phyloP scores from a whole-genome alignment of 2,888 invertebrate species.

The Tyria jacobaeae region DNA sequence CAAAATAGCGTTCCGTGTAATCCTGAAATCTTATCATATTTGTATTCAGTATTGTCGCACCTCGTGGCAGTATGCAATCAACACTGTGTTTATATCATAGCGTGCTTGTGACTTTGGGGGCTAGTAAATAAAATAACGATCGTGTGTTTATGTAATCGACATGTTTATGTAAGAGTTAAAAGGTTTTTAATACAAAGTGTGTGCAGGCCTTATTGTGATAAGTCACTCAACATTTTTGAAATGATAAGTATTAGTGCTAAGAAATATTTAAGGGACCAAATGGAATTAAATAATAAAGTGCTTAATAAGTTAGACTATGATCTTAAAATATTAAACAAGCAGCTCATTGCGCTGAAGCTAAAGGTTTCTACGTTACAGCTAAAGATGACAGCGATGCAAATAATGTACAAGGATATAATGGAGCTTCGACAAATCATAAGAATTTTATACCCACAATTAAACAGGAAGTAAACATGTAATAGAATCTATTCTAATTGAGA shows the following conservation, averaged over 20 bases:
- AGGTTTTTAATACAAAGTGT: neutral
- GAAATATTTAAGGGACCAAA: slow-evolving; percentile 55
- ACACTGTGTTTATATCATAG: slow-evolving; percentile 9
- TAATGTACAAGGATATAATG: slow-evolving; percentile 66
- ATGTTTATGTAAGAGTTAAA: slow-evolving; percentile 9
- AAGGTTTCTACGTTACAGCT: slow-evolving; percentile 63
- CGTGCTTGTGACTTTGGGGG: slow-evolving; percentile 3
- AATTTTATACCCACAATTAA: slow-evolving; percentile 61
- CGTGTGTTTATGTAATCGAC: too few species aligned
- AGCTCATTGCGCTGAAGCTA: slow-evolving; percentile 62
- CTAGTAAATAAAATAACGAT: slow-evolving; percentile 14
- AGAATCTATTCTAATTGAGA: neutral
- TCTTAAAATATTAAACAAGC: slow-evolving; percentile 55
- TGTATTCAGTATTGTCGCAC: slow-evolving; percentile 15
- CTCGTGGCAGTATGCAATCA: slow-evolving; percentile 13
- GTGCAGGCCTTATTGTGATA: slow-evolving; percentile 24
- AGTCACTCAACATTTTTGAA: slow-evolving; percentile 22
- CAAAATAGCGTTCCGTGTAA: slow-evolving; percentile 8
- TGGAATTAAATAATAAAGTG: slow-evolving; percentile 55
- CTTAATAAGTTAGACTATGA: slow-evolving; percentile 58
- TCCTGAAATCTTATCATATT: slow-evolving; percentile 23
- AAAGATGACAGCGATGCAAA: slow-evolving; percentile 61
- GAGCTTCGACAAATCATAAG: slow-evolving; percentile 67
- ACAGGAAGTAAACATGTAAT: slow-evolving; percentile 11
- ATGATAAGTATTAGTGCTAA: slow-evolving; percentile 37